A percentile compares a stretch with the other conserved stretches of the same genome.
These are phyloP conservation scores for Rattus rattus DNA, from an alignment of 2,113 vertebrate genomes.

Conservation along the genomic window DNA sequence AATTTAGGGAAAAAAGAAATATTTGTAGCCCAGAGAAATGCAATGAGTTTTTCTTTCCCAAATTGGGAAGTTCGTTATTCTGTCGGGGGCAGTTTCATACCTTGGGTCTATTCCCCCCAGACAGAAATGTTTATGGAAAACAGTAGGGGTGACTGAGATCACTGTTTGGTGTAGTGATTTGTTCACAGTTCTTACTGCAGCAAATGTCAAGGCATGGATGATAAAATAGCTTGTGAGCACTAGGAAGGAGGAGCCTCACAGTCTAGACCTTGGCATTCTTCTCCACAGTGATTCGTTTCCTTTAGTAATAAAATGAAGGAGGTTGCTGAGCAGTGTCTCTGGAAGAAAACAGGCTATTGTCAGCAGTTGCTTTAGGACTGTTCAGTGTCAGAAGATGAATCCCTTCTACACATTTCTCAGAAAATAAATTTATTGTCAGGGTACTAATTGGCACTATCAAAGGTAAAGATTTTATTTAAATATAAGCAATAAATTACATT, in stretches of 20 bases:
- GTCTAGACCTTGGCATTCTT: not conserved
- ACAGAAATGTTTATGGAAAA: slow-evolving; percentile 21
- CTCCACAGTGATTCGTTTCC: slow-evolving; percentile 3
- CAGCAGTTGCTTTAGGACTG: not conserved
- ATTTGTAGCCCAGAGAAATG: not conserved
- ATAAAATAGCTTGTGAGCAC: slow-evolving; percentile 45
- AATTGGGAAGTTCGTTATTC: slow-evolving; percentile 6
- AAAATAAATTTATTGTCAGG: not conserved
- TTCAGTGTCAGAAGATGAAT: not conserved
- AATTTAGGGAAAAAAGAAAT: slow-evolving; percentile 4
- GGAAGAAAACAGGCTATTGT: not conserved
- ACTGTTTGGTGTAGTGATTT: slow-evolving; percentile 3
- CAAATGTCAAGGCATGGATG: slow-evolving; percentile 1
- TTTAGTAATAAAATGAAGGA: slow-evolving; percentile 39
- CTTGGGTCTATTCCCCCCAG: not conserved
- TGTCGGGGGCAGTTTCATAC: not conserved
- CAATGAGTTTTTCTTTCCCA: not conserved
- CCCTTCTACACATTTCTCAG: not conserved
- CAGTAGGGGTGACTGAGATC: slow-evolving; percentile 19
- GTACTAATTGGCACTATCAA: not conserved
- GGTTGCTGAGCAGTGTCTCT: not conserved
- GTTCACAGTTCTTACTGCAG: slow-evolving; percentile 21
- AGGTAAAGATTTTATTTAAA: not conserved
- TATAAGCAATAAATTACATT: not conserved
- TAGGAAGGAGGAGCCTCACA: slow-evolving; percentile 19